Evolutionary conservation across 2,113 vertebrate genomes (phyloP).

Genomic region (Gopherus flavomarginatus): DNA sequence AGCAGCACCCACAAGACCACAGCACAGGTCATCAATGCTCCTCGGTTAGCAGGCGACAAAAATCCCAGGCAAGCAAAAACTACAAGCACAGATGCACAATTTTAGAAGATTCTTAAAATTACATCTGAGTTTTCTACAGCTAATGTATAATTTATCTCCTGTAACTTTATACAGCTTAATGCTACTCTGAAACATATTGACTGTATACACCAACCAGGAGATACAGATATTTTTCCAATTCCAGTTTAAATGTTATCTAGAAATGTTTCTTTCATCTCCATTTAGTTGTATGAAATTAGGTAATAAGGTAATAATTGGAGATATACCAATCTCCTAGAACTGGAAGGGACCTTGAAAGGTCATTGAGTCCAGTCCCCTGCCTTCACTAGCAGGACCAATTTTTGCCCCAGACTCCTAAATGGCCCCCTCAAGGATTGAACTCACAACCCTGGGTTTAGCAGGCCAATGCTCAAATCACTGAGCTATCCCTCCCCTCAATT

Average conservation of each 20-base stretch:
- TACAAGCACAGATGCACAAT: constrained; percentile 31
- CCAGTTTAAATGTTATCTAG: not conserved
- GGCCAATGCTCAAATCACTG: too few relatives aligned
- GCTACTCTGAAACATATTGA: not conserved
- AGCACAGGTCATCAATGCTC: constrained; percentile 98
- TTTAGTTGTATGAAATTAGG: not conserved
- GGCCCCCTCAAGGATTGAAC: too few relatives aligned
- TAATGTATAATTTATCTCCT: not conserved
- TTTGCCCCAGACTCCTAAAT: too few relatives aligned
- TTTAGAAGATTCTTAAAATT: not conserved
- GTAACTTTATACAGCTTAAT: not conserved
- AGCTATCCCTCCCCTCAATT: not conserved
- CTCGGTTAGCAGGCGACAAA: constrained; percentile 94
- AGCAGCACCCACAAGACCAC: constrained; percentile 96
- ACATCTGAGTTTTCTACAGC: not conserved
- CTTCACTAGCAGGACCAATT: too few relatives aligned
- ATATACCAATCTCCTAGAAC: too few relatives aligned
- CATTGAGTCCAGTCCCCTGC: too few relatives aligned
- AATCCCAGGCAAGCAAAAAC: constrained; percentile 97
- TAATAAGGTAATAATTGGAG: too few relatives aligned
- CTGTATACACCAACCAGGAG: not conserved
- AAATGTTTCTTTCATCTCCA: not conserved
- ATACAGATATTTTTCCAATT: not conserved
- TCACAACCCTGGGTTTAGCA: too few relatives aligned
- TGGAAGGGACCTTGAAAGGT: too few relatives aligned